Evolutionary conservation across 2,797 vertebrate species (phyloP).

Genomic region (Channallabes apus): DNA sequence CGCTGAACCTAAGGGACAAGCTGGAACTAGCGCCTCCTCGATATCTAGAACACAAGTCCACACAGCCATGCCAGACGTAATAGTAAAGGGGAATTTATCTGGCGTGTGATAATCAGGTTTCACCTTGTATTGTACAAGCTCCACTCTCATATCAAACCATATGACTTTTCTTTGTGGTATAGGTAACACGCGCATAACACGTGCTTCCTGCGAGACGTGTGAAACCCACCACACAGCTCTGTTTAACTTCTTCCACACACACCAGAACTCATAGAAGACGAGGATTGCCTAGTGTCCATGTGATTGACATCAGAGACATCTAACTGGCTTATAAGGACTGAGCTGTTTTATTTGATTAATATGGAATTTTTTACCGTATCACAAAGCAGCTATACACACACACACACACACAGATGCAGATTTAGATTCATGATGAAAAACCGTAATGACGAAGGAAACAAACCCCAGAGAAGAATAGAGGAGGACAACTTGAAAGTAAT

Average conservation of each 20-base stretch:
- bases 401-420: neutral
- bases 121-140: neutral
- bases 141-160: neutral
- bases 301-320: neutral
- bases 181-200: neutral
- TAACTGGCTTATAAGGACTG: neutral
- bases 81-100: neutral
- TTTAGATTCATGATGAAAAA: neutral
- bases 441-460: neutral
- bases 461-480: neutral
- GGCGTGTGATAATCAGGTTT: neutral
- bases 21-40: too few species aligned
- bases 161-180: neutral
- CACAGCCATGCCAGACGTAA: neutral
- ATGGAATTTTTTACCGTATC: neutral
- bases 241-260: neutral
- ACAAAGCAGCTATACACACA: neutral
- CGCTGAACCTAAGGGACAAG: too few species aligned
- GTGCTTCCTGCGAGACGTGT: neutral
- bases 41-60: too few species aligned
- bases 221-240: neutral
- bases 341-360: neutral
- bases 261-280: neutral
- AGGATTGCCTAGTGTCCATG: neutral
- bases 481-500: neutral